phyloP scores from a whole-genome alignment of 1,140 invertebrate species.

The Trachymyrmex cornetzi region DNA sequence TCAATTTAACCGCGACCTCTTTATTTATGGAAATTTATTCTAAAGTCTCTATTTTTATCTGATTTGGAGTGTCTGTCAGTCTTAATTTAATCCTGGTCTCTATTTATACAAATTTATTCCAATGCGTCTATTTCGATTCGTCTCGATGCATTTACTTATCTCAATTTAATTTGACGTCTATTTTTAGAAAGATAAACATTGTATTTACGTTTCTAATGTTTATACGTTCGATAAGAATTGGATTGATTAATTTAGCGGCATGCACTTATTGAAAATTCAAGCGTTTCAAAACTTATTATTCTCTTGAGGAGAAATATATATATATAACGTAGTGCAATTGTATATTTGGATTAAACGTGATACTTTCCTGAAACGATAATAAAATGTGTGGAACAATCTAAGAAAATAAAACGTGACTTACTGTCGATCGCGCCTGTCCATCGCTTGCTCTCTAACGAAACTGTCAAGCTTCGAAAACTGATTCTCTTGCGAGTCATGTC shows the following conservation, averaged over 20 bases:
- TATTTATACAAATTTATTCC: conserved; percentile 52
- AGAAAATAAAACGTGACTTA: conserved; percentile 69
- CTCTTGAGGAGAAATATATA: neutral
- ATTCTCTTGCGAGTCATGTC: conserved; percentile 37
- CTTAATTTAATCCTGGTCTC: conserved; percentile 35
- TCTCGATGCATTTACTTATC: conserved; percentile 14
- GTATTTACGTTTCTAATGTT: neutral
- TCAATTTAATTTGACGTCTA: conserved; percentile 26
- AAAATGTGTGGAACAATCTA: neutral
- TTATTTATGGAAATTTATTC: conserved; percentile 25
- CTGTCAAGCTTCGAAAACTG: conserved; percentile 56
- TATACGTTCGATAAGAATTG: neutral
- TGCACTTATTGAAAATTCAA: neutral
- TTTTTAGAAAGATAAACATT: conserved; percentile 28
- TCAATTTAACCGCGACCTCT: conserved; percentile 19
- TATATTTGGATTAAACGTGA: conserved; percentile 1
- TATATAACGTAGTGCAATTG: neutral
- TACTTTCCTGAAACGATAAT: neutral
- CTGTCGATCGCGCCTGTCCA: conserved; percentile 32
- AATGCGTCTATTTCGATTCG: conserved; percentile 38
- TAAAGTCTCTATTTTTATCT: conserved; percentile 33
- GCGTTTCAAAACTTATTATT: neutral
- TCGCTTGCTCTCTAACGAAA: conserved; percentile 31
- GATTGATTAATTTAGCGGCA: neutral
- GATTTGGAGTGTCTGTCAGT: conserved; percentile 11